These are phyloP conservation scores for Protosalanx chinensis DNA, from an alignment of 2,797 vertebrate species.

Conservation along the genomic window DNA sequence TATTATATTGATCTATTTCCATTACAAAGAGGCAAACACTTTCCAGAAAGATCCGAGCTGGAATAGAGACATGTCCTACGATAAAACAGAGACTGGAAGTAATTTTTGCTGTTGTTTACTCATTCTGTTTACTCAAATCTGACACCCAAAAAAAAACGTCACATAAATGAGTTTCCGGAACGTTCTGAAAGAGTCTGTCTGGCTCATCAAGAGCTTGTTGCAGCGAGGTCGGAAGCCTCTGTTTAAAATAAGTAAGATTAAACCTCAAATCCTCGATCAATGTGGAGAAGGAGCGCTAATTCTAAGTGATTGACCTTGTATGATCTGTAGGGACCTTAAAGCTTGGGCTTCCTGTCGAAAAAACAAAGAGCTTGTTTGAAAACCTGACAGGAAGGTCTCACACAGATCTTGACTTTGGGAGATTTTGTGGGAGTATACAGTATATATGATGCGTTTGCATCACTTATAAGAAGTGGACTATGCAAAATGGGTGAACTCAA, in stretches of 20 bases:
- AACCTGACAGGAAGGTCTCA: neutral
- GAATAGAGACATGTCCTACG: slow-evolving; percentile 14
- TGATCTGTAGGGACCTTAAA: slow-evolving; percentile 19
- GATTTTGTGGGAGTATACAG: neutral
- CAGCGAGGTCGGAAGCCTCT: slow-evolving; percentile 34
- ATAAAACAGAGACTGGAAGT: slow-evolving; percentile 31
- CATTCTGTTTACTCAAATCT: slow-evolving; percentile 7
- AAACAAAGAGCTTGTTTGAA: slow-evolving; percentile 34
- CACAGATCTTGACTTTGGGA: neutral
- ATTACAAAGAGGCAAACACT: slow-evolving; percentile 32
- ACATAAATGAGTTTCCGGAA: slow-evolving; percentile 31
- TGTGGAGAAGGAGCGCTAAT: slow-evolving; percentile 49
- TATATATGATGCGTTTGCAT: neutral
- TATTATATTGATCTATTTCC: slow-evolving; percentile 44
- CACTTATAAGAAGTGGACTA: neutral
- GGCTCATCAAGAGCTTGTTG: slow-evolving; percentile 56
- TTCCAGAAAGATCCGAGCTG: slow-evolving; percentile 10
- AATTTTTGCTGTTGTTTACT: slow-evolving; percentile 16
- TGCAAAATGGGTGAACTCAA: too few relatives aligned
- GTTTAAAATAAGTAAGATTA: slow-evolving; percentile 67
- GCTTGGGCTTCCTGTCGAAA: slow-evolving; percentile 29
- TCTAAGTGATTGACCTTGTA: slow-evolving; percentile 55
- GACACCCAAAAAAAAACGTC: slow-evolving; percentile 23
- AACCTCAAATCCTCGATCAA: slow-evolving; percentile 70
- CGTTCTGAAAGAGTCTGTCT: slow-evolving; percentile 46